Evolutionary conservation across 2,797 vertebrate genomes (phyloP), one percentile per base, ranked within the genome.

Genomic region (Tangara arthus): DNA sequence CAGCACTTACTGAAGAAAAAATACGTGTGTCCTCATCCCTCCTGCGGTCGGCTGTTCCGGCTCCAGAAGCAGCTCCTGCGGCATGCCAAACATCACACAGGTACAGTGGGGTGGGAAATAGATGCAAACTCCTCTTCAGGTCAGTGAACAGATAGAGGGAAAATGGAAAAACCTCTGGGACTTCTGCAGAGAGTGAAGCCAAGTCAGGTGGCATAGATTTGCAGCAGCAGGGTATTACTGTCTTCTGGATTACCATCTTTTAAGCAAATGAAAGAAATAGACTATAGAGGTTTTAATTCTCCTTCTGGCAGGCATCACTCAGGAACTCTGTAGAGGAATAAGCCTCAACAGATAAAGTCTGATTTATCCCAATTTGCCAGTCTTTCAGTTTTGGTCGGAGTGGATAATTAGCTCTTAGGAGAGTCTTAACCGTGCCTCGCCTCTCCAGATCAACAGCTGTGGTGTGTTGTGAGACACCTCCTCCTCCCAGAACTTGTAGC

Each of bases 1-100:
- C 99, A 99, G 97, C 99, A 99, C 98, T 97, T 99, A 95, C 98
- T 99, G 95, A 99, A 99, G 98, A 99, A 99, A 97, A 99, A 99
- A 91, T 99, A 99, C 0, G 99, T 99, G 18, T 99, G 99, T 96
- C 99, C 99, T 80, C 99, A 99, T 90, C 99, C 99, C 32, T 99
- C 99, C 37, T 99, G 99, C 26, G 99, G 99, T 85, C 98, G 99
- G 57, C 99, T 99, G 50, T 99, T 99, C 96, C 98, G 99, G 39
- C 98, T 99, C 59, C 99, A 99, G 98, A 99, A 99, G 94, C 99
- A 99, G 97, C 98, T 99, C 76, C 97, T 99, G 50, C 98, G 99
- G 60, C 99, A 99, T 63, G 99, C 99, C 78, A 99, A 99, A 95
- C 99, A 99, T 97, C 99, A 99, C 95, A 99, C 99, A 97, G 99